Base-by-base conservation (phyloP, 2,888 invertebrate genomes). In the Athrips mouffetella region DNA sequence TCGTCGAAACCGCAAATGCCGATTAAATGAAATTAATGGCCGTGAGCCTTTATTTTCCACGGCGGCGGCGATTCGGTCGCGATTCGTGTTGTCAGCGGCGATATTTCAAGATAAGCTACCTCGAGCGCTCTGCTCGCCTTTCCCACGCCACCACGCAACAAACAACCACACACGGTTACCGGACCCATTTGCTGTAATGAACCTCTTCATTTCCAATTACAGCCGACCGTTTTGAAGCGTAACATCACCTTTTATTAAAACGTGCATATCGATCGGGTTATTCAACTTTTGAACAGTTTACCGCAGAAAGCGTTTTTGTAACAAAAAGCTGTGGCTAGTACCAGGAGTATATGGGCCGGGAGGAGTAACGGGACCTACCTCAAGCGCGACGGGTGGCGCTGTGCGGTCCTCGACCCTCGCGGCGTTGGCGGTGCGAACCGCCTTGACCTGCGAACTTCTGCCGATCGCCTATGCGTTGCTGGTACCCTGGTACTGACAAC, bases 31-130 rank as follows among this genome's bases (percentile, higher is more conserved):
- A 76, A 76, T 71, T 65, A 70, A 76, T 70, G 67, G 67, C 58
- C 62, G 60, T 70, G 69, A 70, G 63, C 67, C 67, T 65, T 69
- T 74, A 76, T 74, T 74, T 75, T 72, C 67, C 67, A 65, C 63
- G 66, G 66, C 53, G 45, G 59, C 59, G 58, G 54, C 63, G 57
- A 62, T 67, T 63, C 64, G 63, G 67, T 60, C 65, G 67, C 67
- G 66, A 65, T 64, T 67, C 59, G 70, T 62, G 68, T 66, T 72
- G 78, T 81, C 81, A 70, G 71, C 79, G 65, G 65, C 72, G 76
- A 81, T 80, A 78, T 80, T 76, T 80, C 82, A 76, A 79, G 82
- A 84, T 83, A 83, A 83, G 79, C 48, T 35, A 46, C 48, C 45
- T 6, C 47, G 20, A 16, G 31, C 48, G 67, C 64, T 64, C 66